A percentile compares a stretch with the other conserved stretches of the same genome.
Evolutionary conservation across 2,888 invertebrate genomes (phyloP).

Genomic region (Hyalella azteca): DNA sequence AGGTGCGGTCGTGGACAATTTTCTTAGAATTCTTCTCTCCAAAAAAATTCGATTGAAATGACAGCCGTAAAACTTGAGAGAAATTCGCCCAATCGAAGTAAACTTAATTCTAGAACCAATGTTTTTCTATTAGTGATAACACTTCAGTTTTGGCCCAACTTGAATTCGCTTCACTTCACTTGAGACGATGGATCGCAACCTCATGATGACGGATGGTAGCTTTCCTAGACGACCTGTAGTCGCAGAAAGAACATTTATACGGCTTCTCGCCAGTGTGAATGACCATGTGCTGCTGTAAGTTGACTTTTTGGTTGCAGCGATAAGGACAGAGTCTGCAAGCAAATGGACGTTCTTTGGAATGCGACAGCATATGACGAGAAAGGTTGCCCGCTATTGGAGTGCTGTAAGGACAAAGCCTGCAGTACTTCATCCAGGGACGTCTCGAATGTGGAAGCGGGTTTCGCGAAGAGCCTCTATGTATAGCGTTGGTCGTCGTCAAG

Average conservation of each 20-base stretch:
- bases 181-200: background rate
- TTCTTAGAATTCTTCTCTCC: too few relatives aligned
- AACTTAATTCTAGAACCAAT: too few relatives aligned
- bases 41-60: too few relatives aligned
- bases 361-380: constrained; percentile 45
- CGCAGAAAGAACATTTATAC: constrained; percentile 41
- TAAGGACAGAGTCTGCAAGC: constrained; percentile 48
- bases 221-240: constrained; percentile 27
- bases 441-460: too few relatives aligned
- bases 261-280: constrained; percentile 51
- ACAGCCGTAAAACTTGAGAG: too few relatives aligned
- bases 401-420: constrained; percentile 45
- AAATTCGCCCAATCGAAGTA: too few relatives aligned
- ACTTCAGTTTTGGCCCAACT: too few relatives aligned
- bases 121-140: too few relatives aligned
- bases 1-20: too few relatives aligned
- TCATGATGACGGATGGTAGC: constrained; percentile 11
- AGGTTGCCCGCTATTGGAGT: constrained; percentile 44
- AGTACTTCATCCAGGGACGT: constrained; percentile 27
- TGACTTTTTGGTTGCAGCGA: constrained; percentile 47
- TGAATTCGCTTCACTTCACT: too few relatives aligned
- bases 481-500: too few relatives aligned
- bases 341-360: constrained; percentile 49
- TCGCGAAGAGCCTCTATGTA: too few relatives aligned
- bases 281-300: constrained; percentile 46